These are phyloP conservation scores for Fregetta grallaria DNA, from an alignment of 2,113 vertebrate genomes.

Conservation along the genomic window DNA sequence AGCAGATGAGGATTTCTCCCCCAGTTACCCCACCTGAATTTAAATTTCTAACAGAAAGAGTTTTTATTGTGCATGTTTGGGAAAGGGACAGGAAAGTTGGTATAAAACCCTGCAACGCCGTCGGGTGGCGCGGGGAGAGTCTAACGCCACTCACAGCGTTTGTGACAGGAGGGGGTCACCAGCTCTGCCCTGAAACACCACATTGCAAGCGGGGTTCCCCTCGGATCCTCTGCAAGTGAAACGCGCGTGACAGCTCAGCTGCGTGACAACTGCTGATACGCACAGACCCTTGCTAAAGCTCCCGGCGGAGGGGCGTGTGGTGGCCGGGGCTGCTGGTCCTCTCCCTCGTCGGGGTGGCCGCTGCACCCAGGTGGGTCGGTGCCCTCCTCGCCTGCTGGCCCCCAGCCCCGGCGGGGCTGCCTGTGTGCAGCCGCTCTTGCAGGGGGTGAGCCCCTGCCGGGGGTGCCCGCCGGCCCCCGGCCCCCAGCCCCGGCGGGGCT, in stretches of 20 bases:
- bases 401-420: neutral
- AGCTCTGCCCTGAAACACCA: neutral
- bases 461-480: no score
- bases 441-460: no score
- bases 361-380: neutral
- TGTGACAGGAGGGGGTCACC: rapidly evolving
- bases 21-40: no score
- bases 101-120: rapidly evolving
- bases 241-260: neutral
- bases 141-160: rapidly evolving
- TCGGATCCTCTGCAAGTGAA: neutral
- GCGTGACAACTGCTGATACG: neutral
- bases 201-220: neutral
- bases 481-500: no score
- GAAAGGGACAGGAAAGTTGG: neutral
- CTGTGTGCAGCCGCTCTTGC: neutral
- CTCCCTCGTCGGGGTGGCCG: neutral
- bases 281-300: neutral
- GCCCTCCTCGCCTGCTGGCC: neutral
- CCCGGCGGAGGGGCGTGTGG: rapidly evolving
- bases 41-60: neutral
- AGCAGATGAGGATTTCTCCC: neutral
- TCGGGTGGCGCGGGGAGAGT: neutral
- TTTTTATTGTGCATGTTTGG: no score
- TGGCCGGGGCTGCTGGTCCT: neutral